Evolutionary conservation across 2,113 vertebrate genomes (phyloP).

Genomic region (Phoxinus phoxinus): DNA sequence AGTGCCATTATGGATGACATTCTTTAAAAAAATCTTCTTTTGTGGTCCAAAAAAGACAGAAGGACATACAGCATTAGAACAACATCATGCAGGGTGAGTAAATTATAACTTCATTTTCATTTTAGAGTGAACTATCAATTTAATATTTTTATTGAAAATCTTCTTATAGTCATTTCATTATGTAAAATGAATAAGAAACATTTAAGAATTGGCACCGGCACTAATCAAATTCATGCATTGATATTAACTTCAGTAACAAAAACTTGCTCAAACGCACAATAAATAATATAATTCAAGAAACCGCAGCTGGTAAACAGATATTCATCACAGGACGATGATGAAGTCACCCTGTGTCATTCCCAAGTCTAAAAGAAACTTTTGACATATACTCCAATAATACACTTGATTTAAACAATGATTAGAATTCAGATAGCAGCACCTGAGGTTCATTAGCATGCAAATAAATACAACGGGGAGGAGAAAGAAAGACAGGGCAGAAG

Average conservation of each 20-base stretch:
- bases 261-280: neutral
- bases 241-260: neutral
- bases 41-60: no score
- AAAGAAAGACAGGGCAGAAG: neutral
- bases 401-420: constrained; percentile 4
- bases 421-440: constrained; percentile 22
- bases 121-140: no score
- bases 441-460: constrained; percentile 15
- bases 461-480: neutral
- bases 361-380: constrained; percentile 14
- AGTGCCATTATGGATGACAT: no score
- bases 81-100: no score
- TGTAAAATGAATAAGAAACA: neutral
- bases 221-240: neutral
- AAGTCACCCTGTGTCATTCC: neutral
- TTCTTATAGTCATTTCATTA: neutral
- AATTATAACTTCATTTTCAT: no score
- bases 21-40: no score
- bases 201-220: neutral
- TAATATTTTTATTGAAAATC: neutral
- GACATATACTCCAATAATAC: neutral
- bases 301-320: neutral
- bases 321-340: neutral
- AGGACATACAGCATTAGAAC: no score
- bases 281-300: neutral